These are phyloP conservation scores for Idaea biselata DNA, from an alignment of 2,888 invertebrate genomes.

Conservation along the genomic window DNA sequence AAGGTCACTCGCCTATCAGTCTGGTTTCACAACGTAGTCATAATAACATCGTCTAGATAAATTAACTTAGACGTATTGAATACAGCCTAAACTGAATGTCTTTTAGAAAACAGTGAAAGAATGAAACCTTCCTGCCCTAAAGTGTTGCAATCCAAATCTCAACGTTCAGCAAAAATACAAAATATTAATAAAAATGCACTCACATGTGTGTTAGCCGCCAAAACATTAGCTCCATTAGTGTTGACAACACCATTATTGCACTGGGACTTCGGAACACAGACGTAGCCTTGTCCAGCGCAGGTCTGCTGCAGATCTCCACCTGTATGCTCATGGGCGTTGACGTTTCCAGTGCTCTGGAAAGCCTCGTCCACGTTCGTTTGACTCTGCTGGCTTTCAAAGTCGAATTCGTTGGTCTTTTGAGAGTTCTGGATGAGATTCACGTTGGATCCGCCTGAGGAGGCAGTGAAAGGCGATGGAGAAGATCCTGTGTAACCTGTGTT, in stretches of 20 bases:
- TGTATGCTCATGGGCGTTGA: constrained; percentile 46
- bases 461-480: constrained; percentile 62
- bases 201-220: constrained; percentile 78
- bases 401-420: constrained; percentile 55
- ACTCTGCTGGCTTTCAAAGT: constrained; percentile 58
- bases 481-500: constrained; percentile 60
- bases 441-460: constrained; percentile 50
- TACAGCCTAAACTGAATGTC: too few relatives aligned
- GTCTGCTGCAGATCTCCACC: constrained; percentile 70
- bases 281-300: constrained; percentile 80
- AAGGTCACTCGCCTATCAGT: too few relatives aligned
- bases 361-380: constrained; percentile 62
- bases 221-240: constrained; percentile 67
- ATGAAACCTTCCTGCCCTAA: too few relatives aligned
- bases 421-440: constrained; percentile 61
- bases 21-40: too few relatives aligned
- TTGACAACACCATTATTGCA: constrained; percentile 83
- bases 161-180: too few relatives aligned
- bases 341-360: constrained; percentile 59
- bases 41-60: too few relatives aligned
- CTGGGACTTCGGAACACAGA: constrained; percentile 81
- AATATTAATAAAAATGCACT: constrained; percentile 42
- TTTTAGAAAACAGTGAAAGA: too few relatives aligned
- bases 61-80: too few relatives aligned
- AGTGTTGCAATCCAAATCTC: too few relatives aligned